Conservation (phyloP, 2,797 vertebrate species). For the Sebastiscus tertius region DNA sequence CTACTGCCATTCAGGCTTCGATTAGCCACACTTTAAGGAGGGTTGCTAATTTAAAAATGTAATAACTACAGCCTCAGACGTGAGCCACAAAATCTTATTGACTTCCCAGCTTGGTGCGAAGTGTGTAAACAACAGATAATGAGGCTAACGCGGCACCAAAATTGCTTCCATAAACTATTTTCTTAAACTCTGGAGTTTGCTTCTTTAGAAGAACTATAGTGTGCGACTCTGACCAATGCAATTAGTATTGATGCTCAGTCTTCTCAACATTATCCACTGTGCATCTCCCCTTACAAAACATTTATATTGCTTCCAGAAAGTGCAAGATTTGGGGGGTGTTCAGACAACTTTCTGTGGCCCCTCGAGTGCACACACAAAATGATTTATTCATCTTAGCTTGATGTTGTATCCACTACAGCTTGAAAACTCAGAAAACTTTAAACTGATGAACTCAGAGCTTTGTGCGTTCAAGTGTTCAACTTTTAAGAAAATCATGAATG, state of each 20-base stretch:
- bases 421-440: constrained; percentile 38
- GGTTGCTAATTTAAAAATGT: constrained; percentile 53
- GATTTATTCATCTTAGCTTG: constrained; percentile 43
- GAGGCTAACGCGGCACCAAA: constrained; percentile 38
- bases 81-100: constrained; percentile 38
- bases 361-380: constrained; percentile 10
- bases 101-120: constrained; percentile 46
- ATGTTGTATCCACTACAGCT: constrained; percentile 51
- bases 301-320: constrained; percentile 35
- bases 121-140: constrained; percentile 62
- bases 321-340: constrained; percentile 22
- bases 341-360: constrained; percentile 9
- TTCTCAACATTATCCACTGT: constrained; percentile 1
- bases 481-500: constrained; percentile 38
- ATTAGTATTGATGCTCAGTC: constrained; percentile 16
- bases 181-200: constrained; percentile 23
- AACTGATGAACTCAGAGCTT: constrained; percentile 33
- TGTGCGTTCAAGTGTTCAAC: constrained; percentile 44
- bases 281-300: constrained; percentile 21
- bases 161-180: constrained; percentile 51
- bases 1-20: constrained; percentile 53
- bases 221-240: constrained; percentile 15
- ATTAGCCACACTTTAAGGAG: constrained; percentile 52
- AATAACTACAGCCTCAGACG: constrained; percentile 46
- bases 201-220: constrained; percentile 24